Conservation (phyloP, 2,797 vertebrate species). For the Pterois miles region DNA sequence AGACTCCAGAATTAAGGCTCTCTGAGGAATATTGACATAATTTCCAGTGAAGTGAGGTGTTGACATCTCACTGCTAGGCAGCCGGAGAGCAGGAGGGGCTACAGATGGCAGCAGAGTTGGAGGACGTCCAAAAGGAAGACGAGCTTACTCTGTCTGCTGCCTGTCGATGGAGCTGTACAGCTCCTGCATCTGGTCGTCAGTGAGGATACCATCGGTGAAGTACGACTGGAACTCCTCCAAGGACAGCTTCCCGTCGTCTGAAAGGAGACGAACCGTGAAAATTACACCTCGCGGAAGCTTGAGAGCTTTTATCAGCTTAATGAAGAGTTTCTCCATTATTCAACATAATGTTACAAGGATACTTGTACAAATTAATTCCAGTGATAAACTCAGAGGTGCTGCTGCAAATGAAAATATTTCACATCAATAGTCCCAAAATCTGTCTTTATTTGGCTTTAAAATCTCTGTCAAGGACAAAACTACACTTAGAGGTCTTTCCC, state of each 20-base stretch:
- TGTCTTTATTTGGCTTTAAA: conserved; percentile 11
- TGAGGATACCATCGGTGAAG: conserved; percentile 93
- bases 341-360: neutral
- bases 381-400: neutral
- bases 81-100: conserved; percentile 43
- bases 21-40: conserved; percentile 33
- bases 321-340: neutral
- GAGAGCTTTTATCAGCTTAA: conserved; percentile 1
- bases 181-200: conserved; percentile 90
- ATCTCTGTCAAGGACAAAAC: neutral
- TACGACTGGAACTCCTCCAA: conserved; percentile 96
- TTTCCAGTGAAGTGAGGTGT: conserved; percentile 37
- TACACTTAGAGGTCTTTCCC: neutral
- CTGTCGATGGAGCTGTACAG: conserved; percentile 91
- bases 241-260: conserved; percentile 95
- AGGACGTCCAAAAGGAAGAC: conserved; percentile 36
- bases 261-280: conserved; percentile 35
- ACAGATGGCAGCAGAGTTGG: conserved; percentile 59
- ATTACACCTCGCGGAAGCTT: neutral
- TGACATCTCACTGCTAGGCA: conserved; percentile 43
- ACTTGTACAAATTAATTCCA: neutral
- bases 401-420: neutral
- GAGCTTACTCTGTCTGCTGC: conserved; percentile 88
- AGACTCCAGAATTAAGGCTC: conserved; percentile 26
- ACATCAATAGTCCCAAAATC: neutral